Conservation (phyloP, 1,140 invertebrate genomes). For the Drosophila pruinosa region DNA sequence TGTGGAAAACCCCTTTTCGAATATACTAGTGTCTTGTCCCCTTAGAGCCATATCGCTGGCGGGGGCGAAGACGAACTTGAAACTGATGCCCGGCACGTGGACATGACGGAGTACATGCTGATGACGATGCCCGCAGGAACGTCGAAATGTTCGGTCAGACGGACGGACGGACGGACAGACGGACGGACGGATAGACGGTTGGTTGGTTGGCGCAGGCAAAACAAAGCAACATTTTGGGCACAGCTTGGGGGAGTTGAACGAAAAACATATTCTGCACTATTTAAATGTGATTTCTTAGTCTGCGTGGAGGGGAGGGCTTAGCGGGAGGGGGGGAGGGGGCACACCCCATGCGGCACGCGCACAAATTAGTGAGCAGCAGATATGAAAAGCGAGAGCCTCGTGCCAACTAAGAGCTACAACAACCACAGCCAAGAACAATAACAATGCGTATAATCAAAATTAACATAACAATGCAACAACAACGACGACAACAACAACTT, state of each 20-base stretch:
- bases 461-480: conserved; percentile 71
- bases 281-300: conserved; percentile 61
- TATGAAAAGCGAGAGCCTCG: conserved; percentile 65
- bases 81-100: conserved; percentile 79
- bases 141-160: background rate
- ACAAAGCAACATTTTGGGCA: conserved; percentile 20
- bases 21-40: background rate
- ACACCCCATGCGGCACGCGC: conserved; percentile 68
- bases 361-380: conserved; percentile 74
- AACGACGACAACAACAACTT: conserved; percentile 42
- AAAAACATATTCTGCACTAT: conserved; percentile 58
- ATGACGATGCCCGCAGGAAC: conserved; percentile 23
- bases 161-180: background rate
- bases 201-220: conserved; percentile 1
- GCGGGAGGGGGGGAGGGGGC: background rate
- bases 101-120: conserved; percentile 47
- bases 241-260: background rate
- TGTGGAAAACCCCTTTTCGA: conserved; percentile 13
- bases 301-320: background rate
- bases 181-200: background rate
- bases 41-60: background rate
- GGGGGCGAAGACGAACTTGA: conserved; percentile 50
- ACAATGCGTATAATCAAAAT: conserved; percentile 74
- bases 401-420: conserved; percentile 49
- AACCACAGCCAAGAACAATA: conserved; percentile 44